Evolutionary conservation across 2,888 invertebrate genomes (phyloP).

Genomic region (Agrypnus murinus): DNA sequence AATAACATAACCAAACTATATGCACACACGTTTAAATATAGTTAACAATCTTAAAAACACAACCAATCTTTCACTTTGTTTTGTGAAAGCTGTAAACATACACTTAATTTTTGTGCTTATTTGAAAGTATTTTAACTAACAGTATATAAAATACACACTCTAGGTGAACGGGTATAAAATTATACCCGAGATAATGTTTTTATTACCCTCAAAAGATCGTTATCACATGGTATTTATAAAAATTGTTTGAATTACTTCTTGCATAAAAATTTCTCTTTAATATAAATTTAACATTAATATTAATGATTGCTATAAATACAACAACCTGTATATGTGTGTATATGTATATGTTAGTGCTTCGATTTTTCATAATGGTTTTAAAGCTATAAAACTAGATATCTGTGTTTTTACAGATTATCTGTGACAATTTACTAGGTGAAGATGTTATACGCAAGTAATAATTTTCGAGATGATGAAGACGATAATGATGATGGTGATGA

Average conservation of each 20-base stretch:
- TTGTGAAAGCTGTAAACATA: conserved; percentile 58
- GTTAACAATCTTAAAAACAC: conserved; percentile 20
- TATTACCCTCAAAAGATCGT: conserved; percentile 55
- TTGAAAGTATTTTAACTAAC: conserved; percentile 54
- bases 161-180: conserved; percentile 54
- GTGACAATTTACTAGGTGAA: not conserved
- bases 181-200: conserved; percentile 52
- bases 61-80: conserved; percentile 57
- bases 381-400: conserved; percentile 18
- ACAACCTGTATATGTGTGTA: conserved; percentile 16
- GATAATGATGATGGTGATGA: too few species aligned
- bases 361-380: conserved; percentile 42
- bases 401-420: too few species aligned
- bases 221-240: conserved; percentile 45
- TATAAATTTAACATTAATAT: conserved; percentile 54
- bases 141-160: conserved; percentile 3
- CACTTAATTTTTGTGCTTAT: conserved; percentile 53
- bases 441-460: too few species aligned
- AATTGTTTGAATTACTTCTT: conserved; percentile 40
- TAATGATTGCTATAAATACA: conserved; percentile 52
- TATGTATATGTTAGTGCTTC: too few species aligned
- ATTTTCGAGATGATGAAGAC: too few species aligned
- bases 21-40: conserved; percentile 30
- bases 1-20: conserved; percentile 33
- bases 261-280: conserved; percentile 48